Evolutionary conservation across 2,113 vertebrate genomes (phyloP).

Genomic region (Riparia riparia): DNA sequence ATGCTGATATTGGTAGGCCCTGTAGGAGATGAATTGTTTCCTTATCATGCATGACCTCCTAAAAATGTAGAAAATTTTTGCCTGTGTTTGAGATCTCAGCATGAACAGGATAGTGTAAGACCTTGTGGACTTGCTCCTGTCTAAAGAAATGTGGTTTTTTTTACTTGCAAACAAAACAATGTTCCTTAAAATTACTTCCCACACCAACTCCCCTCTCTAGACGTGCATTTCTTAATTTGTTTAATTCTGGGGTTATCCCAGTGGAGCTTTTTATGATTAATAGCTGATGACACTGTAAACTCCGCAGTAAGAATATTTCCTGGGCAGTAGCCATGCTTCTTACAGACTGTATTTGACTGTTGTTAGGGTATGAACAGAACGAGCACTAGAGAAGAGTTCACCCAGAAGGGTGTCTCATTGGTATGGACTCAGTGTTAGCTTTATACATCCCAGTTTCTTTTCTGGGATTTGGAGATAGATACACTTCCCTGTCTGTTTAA

Average conservation of each 20-base stretch:
- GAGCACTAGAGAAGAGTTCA: neutral
- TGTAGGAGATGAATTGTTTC: neutral
- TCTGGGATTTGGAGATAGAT: neutral
- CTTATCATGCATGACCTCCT: constrained; percentile 15
- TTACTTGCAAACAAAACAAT: neutral
- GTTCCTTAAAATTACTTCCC: neutral
- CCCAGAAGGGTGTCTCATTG: neutral
- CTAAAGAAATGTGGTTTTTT: neutral
- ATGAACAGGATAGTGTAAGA: constrained; percentile 10
- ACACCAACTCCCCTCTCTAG: neutral
- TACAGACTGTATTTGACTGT: neutral
- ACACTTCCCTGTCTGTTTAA: neutral
- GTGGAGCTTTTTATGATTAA: neutral
- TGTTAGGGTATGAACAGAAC: neutral
- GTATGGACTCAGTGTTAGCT: neutral
- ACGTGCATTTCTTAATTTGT: neutral
- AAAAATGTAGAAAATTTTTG: constrained; percentile 47
- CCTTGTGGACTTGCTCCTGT: neutral
- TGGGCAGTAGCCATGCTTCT: neutral
- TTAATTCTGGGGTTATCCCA: neutral
- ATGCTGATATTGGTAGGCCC: neutral
- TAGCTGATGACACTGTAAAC: constrained; percentile 3
- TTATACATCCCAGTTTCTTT: neutral
- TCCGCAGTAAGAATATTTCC: neutral
- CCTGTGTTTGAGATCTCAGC: constrained; percentile 31